Base-by-base conservation (phyloP, 2,113 vertebrate genomes). In the Engraulis encrasicolus region DNA sequence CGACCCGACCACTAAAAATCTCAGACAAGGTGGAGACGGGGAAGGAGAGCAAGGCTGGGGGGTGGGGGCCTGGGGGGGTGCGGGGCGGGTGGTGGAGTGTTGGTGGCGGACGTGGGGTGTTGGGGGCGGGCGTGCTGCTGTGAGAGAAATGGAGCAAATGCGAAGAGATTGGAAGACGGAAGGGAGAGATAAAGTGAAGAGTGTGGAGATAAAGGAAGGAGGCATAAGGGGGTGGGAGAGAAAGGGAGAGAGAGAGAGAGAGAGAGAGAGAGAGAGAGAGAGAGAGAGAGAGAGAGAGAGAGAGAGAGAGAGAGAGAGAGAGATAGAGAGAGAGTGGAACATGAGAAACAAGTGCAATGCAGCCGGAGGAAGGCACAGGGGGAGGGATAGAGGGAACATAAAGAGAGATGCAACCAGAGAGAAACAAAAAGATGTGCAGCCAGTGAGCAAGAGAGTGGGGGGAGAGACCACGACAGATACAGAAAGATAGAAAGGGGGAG, bases 221-320 rank as follows among this genome's bases (percentile, higher is more conserved):
- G 81, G 80, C 66, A 58, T 88, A 86, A 90, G 87, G 86, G 27
- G 66, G 1, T 2, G 54, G 54, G 50, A 78, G 82, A 86, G 86
- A 86, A 79, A 81, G 84, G 84, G 86, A 85, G 50, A 58, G 74
- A 85, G 79, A 82, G 50, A 83, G 61, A 82, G 27, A 58, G 23
- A 77, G n/a, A 50, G 86, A 78, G 82, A 86, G 86, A 86, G 81
- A 81, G 84, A 86, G 86, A 85, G 50, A 58, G 74, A 85, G 79
- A 82, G 50, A 83, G 61, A 82, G 27, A 58, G 23, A 77, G n/a
- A 50, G 54, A 52, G 61, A 50, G 11, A 79, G 84, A 82, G 85
- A 83, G 80, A 82, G 37, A 14, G 79, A 81, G 50, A 34, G 52
- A 86, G 38, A 49, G 78, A 78, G 79, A 38, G 61, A 82, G 52